Evolutionary conservation across 2,888 invertebrate genomes (phyloP).

Genomic region (Petrolisthes cinctipes): DNA sequence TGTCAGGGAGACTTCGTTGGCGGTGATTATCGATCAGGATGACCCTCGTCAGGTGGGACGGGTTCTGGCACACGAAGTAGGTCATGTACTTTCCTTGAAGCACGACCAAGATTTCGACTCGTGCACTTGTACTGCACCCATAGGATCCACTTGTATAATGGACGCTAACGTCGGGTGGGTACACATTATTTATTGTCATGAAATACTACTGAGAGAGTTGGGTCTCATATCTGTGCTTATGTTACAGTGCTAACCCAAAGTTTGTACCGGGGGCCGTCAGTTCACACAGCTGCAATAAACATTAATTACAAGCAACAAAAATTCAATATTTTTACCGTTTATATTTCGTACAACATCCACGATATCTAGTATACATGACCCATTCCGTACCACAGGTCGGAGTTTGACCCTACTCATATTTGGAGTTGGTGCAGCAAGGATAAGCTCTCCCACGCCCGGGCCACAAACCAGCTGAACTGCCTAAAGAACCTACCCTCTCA

Average conservation of each 20-base stretch:
- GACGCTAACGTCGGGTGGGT: slow-evolving; percentile 78
- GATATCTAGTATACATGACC: too few species aligned
- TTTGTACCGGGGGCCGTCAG: too few species aligned
- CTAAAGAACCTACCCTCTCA: slow-evolving; percentile 78
- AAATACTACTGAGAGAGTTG: too few species aligned
- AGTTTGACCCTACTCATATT: slow-evolving; percentile 74
- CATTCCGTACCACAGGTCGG: too few species aligned
- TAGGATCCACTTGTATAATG: slow-evolving; percentile 88
- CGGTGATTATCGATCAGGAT: slow-evolving; percentile 25
- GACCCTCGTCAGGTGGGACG: slow-evolving; percentile 79
- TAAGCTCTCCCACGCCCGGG: slow-evolving; percentile 88
- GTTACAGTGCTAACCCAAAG: too few species aligned
- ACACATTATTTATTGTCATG: neutral
- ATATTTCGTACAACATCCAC: too few species aligned
- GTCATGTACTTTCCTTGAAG: slow-evolving; percentile 99
- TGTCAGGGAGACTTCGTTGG: too few species aligned
- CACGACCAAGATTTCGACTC: slow-evolving; percentile 80
- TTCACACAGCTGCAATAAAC: too few species aligned
- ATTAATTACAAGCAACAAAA: too few species aligned
- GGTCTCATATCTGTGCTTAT: too few species aligned
- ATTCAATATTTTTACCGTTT: too few species aligned
- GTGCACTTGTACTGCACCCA: slow-evolving; percentile 11
- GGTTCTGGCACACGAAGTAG: slow-evolving; percentile 98
- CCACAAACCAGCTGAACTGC: slow-evolving; percentile 97
- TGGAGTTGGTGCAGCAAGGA: slow-evolving; percentile 97